These are phyloP conservation scores for Nyctalus aviator DNA, from an alignment of 2,797 vertebrate genomes.

Conservation along the genomic window DNA sequence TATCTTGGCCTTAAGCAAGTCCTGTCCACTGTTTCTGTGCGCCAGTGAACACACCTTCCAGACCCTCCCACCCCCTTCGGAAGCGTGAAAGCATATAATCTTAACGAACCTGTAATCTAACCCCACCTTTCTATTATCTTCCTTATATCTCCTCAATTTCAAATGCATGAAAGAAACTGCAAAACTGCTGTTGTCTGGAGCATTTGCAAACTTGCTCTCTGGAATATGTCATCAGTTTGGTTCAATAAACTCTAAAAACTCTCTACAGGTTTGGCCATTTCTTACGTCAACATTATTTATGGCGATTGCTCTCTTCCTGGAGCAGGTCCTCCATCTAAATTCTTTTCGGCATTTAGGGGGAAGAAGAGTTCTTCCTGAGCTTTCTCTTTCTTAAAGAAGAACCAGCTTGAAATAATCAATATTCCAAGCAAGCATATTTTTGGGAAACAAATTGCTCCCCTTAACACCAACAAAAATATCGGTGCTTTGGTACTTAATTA, in stretches of 20 bases:
- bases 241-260: neutral
- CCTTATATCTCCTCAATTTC: neutral
- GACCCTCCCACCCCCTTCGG: neutral
- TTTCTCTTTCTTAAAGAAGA: neutral
- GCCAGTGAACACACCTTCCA: neutral
- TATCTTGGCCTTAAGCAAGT: neutral
- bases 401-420: neutral
- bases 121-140: neutral
- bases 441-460: neutral
- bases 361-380: neutral
- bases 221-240: neutral
- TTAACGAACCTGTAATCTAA: neutral
- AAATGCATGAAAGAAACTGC: neutral
- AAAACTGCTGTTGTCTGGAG: neutral
- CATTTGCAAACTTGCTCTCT: neutral
- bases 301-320: neutral
- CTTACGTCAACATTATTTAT: neutral
- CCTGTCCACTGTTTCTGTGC: neutral
- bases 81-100: neutral
- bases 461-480: neutral
- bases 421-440: neutral
- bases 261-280: neutral
- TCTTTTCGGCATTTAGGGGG: neutral
- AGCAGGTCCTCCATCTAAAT: neutral
- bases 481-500: neutral